Conservation (phyloP, 2,113 vertebrate genomes). For the Salvelinus sp. region DNA sequence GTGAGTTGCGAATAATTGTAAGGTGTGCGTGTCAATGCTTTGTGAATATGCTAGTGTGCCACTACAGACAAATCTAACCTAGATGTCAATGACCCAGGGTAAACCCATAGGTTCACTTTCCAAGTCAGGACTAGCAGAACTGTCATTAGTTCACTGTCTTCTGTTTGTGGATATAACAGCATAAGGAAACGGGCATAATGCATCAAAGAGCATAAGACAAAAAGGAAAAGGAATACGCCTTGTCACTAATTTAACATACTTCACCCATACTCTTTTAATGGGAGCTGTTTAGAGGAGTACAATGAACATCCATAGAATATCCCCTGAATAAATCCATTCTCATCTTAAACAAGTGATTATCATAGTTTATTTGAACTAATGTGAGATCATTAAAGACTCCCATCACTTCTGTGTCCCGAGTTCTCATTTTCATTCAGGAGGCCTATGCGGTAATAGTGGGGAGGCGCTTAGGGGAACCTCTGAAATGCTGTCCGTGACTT, state of each 20-base stretch:
- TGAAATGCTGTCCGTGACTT: no score
- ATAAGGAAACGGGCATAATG: not conserved
- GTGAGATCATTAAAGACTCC: not conserved
- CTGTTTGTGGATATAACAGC: not conserved
- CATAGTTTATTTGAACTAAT: not conserved
- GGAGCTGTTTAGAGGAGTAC: no score
- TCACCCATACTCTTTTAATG: no score
- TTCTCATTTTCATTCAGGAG: not conserved
- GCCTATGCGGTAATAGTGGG: not conserved
- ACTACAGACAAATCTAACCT: not conserved
- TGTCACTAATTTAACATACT: no score
- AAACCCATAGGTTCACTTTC: slow-evolving; percentile 37
- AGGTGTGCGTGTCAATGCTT: not conserved
- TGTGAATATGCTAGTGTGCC: slow-evolving; percentile 5
- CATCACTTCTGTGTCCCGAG: not conserved
- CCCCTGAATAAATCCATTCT: no score
- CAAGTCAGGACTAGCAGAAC: slow-evolving; percentile 8
- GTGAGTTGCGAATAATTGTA: slow-evolving; percentile 14
- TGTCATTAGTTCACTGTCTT: not conserved
- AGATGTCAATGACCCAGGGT: slow-evolving; percentile 38
- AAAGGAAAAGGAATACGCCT: no score
- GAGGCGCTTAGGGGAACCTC: not conserved
- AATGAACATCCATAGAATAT: not conserved
- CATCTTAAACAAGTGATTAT: not conserved
- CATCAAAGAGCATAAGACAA: no score